Evolutionary conservation across 2,888 invertebrate species (phyloP).

Genomic region (Lapara coniferarum): DNA sequence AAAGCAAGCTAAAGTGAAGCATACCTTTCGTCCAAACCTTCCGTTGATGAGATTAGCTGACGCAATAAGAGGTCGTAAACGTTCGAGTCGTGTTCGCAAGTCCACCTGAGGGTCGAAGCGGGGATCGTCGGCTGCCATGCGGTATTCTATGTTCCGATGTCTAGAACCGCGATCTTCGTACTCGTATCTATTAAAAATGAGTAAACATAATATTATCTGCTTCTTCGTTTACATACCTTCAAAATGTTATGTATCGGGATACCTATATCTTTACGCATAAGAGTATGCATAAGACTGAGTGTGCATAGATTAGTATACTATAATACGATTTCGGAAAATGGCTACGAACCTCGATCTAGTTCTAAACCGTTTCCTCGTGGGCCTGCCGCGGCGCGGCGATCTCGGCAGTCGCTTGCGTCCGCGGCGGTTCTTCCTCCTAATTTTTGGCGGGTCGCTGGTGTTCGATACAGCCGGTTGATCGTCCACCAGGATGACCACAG

Average conservation of each 20-base stretch:
- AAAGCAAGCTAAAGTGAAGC: not conserved
- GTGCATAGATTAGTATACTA: no score
- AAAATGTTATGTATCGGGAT: no score
- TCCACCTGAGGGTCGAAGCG: constrained; percentile 79
- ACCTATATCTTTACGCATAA: no score
- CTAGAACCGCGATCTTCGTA: constrained; percentile 68
- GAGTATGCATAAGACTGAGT: no score
- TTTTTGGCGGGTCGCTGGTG: constrained; percentile 58
- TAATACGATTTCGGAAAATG: no score
- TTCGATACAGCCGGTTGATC: constrained; percentile 74
- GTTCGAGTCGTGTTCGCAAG: constrained; percentile 73
- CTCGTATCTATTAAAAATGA: constrained; percentile 55
- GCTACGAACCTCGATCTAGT: constrained; percentile 57
- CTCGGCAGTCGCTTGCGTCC: constrained; percentile 70
- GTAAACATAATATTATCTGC: not conserved
- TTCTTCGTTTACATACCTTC: no score
- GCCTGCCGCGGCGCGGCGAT: constrained; percentile 73
- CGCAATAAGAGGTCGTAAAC: constrained; percentile 82
- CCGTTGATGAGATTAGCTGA: constrained; percentile 91
- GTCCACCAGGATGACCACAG: constrained; percentile 75
- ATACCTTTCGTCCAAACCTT: constrained; percentile 89
- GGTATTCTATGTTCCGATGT: constrained; percentile 76
- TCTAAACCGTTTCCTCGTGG: constrained; percentile 79
- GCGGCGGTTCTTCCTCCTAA: constrained; percentile 63
- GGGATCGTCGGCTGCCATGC: constrained; percentile 81